A percentile compares a stretch with the other conserved stretches of the same genome.
Conservation (phyloP, 2,888 invertebrate genomes). For the Eurytoma adleriae region DNA sequence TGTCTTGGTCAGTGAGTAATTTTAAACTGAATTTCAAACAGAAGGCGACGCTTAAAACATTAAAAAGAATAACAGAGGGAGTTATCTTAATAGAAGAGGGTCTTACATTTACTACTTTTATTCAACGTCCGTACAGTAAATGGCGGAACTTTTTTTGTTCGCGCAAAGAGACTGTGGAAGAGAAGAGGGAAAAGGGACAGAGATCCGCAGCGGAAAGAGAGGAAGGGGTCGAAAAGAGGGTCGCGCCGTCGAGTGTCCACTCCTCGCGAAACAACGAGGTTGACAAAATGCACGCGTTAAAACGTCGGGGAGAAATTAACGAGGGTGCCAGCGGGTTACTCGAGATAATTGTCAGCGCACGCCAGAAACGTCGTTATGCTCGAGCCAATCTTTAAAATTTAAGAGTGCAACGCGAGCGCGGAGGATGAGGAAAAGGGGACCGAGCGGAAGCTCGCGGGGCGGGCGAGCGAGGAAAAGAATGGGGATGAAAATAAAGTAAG, state of each 20-base stretch:
- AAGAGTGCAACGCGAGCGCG: slow-evolving; percentile 57
- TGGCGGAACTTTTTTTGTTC: neutral
- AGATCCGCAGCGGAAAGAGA: neutral
- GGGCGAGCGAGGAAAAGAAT: neutral
- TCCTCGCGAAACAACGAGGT: slow-evolving; percentile 55
- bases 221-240: slow-evolving; percentile 47
- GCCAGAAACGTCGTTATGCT: slow-evolving; percentile 57
- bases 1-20: too few species aligned
- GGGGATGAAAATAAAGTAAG: slow-evolving; percentile 24
- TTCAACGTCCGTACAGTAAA: too few species aligned
- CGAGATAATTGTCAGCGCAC: slow-evolving; percentile 68
- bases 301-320: slow-evolving; percentile 62
- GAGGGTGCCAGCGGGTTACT: slow-evolving; percentile 58
- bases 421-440: slow-evolving; percentile 58
- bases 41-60: too few species aligned
- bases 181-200: neutral
- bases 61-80: too few species aligned
- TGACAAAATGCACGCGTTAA: slow-evolving; percentile 65
- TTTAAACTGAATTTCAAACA: too few species aligned
- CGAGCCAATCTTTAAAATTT: slow-evolving; percentile 68
- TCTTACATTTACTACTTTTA: too few species aligned
- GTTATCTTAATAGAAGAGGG: too few species aligned
- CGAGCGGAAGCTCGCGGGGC: slow-evolving; percentile 22
- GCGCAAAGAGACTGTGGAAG: neutral
- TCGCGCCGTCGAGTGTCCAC: slow-evolving; percentile 45